Conservation (phyloP, 2,888 invertebrate genomes). For the Callimorpha dominula region DNA sequence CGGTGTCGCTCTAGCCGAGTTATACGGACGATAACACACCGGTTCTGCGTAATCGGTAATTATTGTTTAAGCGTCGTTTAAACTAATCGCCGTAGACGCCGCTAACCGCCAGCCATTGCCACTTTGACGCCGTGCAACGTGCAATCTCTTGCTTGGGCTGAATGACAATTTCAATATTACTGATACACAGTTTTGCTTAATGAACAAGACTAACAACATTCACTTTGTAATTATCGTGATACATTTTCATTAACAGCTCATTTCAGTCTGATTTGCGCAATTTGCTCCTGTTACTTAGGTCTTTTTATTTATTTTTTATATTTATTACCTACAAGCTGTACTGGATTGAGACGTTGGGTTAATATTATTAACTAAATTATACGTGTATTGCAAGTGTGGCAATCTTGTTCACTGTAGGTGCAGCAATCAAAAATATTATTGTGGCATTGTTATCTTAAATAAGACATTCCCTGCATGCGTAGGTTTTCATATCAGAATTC, state of each 20-base stretch:
- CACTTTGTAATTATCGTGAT: constrained; percentile 73
- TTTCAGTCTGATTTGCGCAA: constrained; percentile 58
- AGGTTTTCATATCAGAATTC: constrained; percentile 63
- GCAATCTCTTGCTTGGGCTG: constrained; percentile 66
- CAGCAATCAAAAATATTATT: constrained; percentile 56
- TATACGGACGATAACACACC: constrained; percentile 63
- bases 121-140: constrained; percentile 64
- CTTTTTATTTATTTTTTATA: constrained; percentile 31
- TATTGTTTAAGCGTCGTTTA: constrained; percentile 82
- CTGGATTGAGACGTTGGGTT: constrained; percentile 14
- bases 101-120: constrained; percentile 57
- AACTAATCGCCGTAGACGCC: constrained; percentile 75
- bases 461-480: constrained; percentile 63
- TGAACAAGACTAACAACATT: constrained; percentile 77
- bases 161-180: constrained; percentile 74
- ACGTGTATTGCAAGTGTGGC: constrained; percentile 10
- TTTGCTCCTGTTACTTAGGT: constrained; percentile 53
- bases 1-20: constrained; percentile 56
- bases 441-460: constrained; percentile 65
- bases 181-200: constrained; percentile 75
- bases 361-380: constrained; percentile 16
- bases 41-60: constrained; percentile 77
- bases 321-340: constrained; percentile 18
- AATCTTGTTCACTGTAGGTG: constrained; percentile 30
- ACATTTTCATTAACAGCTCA: constrained; percentile 69